Conservation (phyloP, 92 coral and sea anemone genomes). For the Umimayanthus chanpuru region DNA sequence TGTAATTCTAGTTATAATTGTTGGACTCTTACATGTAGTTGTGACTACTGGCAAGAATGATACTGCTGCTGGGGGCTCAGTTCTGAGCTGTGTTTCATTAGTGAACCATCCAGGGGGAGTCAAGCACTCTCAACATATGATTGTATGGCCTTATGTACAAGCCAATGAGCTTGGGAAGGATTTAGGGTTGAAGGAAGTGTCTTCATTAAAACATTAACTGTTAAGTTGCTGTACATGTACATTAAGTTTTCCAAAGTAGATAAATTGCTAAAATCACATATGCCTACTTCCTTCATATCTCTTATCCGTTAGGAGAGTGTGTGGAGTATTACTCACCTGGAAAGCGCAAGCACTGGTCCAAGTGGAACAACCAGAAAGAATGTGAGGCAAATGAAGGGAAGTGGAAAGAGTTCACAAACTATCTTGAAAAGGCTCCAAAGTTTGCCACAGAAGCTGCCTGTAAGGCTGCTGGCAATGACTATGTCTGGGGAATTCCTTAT, state of each 20-base stretch:
- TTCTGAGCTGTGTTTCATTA: too few relatives aligned
- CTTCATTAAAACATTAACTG: too few relatives aligned
- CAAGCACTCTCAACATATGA: too few relatives aligned
- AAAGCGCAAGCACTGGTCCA: conserved; percentile 80
- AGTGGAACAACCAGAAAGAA: conserved; percentile 74
- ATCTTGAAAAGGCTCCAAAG: conserved; percentile 68
- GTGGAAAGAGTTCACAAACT: conserved; percentile 82
- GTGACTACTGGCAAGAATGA: too few relatives aligned
- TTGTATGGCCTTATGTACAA: too few relatives aligned
- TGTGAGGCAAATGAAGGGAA: conserved; percentile 75
- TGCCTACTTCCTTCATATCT: not conserved
- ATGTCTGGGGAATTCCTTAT: conserved; percentile 79
- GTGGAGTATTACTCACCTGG: conserved; percentile 73
- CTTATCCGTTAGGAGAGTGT: conserved; percentile 74
- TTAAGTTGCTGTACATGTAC: not conserved
- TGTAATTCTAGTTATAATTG: too few relatives aligned
- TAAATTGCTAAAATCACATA: not conserved
- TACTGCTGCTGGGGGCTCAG: not conserved
- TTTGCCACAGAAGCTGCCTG: conserved; percentile 54
- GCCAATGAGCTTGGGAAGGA: too few relatives aligned
- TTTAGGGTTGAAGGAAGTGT: too few relatives aligned
- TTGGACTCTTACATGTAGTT: too few relatives aligned
- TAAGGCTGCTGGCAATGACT: conserved; percentile 53
- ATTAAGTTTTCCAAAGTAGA: not conserved
- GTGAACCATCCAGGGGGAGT: too few relatives aligned